Percentiles rank a stretch among this genome's conserved stretches.
Evolutionary conservation across 2,888 invertebrate species (phyloP).

Genomic region (Drosophila nr. perissopoda): DNA sequence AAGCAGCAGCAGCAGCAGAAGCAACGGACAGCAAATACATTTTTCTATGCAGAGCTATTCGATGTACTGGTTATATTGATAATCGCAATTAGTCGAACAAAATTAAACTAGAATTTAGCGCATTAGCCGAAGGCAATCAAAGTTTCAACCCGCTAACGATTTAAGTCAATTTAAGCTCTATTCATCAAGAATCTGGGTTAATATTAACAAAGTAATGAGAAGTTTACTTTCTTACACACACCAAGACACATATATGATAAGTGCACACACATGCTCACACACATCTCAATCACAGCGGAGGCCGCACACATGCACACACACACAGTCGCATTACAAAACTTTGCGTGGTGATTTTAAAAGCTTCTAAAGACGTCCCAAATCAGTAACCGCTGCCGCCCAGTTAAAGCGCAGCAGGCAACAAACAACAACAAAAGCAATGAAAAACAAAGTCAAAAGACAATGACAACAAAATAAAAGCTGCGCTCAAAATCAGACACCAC

Average conservation of each 20-base stretch:
- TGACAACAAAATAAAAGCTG: conserved; percentile 62
- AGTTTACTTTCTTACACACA: conserved; percentile 14
- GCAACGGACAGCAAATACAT: background rate
- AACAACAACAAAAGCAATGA: conserved; percentile 16
- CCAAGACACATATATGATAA: background rate
- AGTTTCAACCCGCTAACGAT: background rate
- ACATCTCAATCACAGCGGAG: conserved; percentile 4
- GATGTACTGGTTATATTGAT: background rate
- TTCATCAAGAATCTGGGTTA: conserved; percentile 28
- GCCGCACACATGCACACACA: background rate
- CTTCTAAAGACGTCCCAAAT: conserved; percentile 42
- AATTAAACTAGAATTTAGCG: conserved; percentile 1
- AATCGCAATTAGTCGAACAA: background rate
- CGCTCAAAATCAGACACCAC: conserved; percentile 70
- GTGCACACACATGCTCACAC: background rate
- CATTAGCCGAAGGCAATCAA: background rate
- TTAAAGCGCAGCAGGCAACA: conserved; percentile 31
- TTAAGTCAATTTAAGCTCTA: background rate
- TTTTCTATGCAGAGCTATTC: background rate
- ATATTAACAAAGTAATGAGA: conserved; percentile 13
- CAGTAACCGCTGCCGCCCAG: conserved; percentile 7
- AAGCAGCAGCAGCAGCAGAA: background rate
- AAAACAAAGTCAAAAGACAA: conserved; percentile 21
- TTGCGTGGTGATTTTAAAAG: conserved; percentile 41
- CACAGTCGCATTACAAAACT: conserved; percentile 7